Percentiles rank a stretch among this genome's conserved stretches.
These are phyloP conservation scores for Orgyia antiqua DNA, from an alignment of 2,888 invertebrate genomes.

Conservation along the genomic window DNA sequence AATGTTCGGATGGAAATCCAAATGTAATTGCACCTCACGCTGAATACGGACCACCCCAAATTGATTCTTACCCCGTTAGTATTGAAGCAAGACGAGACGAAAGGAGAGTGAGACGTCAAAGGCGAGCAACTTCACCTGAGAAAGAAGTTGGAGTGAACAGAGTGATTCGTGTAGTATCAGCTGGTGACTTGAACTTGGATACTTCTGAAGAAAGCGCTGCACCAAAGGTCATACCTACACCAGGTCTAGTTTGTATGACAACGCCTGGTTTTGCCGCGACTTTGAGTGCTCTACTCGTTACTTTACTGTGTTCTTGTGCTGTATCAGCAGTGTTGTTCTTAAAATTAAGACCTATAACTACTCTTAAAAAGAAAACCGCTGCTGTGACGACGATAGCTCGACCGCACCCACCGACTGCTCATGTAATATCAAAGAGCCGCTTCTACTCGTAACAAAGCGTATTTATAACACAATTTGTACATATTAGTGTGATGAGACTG, in stretches of 20 bases:
- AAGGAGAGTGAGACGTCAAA: conserved; percentile 82
- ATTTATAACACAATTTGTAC: conserved; percentile 65
- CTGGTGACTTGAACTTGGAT: conserved; percentile 91
- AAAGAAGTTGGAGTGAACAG: conserved; percentile 93
- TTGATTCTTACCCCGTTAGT: conserved; percentile 73
- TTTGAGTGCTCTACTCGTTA: conserved; percentile 87
- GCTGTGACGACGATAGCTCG: conserved; percentile 65
- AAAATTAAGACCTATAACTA: conserved; percentile 84
- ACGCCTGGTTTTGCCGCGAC: conserved; percentile 95
- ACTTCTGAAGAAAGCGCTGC: conserved; percentile 82
- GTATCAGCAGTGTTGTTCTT: conserved; percentile 92
- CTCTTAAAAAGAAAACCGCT: conserved; percentile 75
- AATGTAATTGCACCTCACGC: conserved; percentile 75
- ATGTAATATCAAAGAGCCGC: conserved; percentile 78
- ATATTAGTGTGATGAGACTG: conserved; percentile 77
- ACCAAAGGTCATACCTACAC: conserved; percentile 80
- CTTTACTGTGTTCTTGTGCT: conserved; percentile 90
- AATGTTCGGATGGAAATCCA: conserved; percentile 84
- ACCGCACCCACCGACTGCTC: conserved; percentile 65
- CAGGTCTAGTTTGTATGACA: conserved; percentile 93
- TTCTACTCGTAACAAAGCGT: conserved; percentile 81
- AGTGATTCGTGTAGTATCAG: conserved; percentile 93
- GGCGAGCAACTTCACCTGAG: conserved; percentile 81
- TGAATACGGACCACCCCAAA: conserved; percentile 85
- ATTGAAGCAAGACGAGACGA: conserved; percentile 85